These are phyloP conservation scores for Cosmopolites sordidus DNA, from an alignment of 2,888 invertebrate species.

Conservation along the genomic window DNA sequence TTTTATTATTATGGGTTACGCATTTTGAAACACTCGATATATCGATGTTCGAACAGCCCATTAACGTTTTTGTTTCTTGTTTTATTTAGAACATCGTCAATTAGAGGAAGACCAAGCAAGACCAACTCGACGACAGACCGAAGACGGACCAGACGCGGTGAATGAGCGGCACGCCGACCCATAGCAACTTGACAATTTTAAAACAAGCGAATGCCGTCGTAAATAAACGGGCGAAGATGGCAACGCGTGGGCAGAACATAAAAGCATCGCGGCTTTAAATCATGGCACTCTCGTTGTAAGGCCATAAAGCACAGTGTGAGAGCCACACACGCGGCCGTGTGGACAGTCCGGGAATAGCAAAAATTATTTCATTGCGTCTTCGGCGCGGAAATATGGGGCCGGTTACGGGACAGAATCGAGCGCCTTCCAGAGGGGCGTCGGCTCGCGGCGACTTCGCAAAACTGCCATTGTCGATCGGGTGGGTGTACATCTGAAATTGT, in stretches of 20 bases:
- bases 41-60: too few species aligned
- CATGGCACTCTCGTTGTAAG: slow-evolving; percentile 41
- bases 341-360: slow-evolving; percentile 6
- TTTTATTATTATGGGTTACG: too few species aligned
- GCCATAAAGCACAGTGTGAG: slow-evolving; percentile 42
- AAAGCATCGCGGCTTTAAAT: slow-evolving; percentile 47
- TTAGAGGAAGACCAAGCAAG: not conserved
- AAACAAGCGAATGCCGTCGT: slow-evolving; percentile 45
- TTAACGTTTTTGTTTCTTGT: too few species aligned
- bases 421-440: too few species aligned
- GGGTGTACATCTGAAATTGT: too few species aligned
- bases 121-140: slow-evolving; percentile 13
- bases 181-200: slow-evolving; percentile 42
- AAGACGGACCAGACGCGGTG: slow-evolving; percentile 11
- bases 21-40: too few species aligned
- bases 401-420: not conserved
- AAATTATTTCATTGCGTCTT: not conserved
- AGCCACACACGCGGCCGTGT: slow-evolving; percentile 43
- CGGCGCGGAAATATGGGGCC: slow-evolving; percentile 24
- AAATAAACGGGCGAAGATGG: slow-evolving; percentile 48
- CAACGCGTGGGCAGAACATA: slow-evolving; percentile 48
- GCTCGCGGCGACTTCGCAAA: too few species aligned
- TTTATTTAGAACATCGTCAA: too few species aligned
- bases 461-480: too few species aligned
- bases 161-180: slow-evolving; percentile 19